Base-by-base conservation (phyloP, 2,888 invertebrate genomes). In the Mesorhabditis spiculigera region DNA sequence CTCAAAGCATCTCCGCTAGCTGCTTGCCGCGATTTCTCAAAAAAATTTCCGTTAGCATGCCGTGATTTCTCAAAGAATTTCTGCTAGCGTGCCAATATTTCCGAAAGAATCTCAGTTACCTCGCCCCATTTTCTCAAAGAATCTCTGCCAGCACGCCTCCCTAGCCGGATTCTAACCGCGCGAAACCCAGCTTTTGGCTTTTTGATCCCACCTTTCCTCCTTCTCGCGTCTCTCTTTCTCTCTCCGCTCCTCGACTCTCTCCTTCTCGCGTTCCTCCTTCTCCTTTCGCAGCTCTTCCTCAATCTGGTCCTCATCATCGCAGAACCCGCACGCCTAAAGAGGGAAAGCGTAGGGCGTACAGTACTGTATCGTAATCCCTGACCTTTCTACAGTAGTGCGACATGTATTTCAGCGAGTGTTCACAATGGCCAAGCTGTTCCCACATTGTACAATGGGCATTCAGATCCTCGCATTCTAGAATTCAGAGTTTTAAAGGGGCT, bases 371-470 rank as follows among this genome's bases (percentile, higher is more conserved):
- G 28, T 28, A 10, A 10, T 50, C 10, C 8, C 58, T 50, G 8
- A 80, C 72, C 67, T 81, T 81, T 45, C 85, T 69, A 70, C 86
- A 86, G 75, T 86, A 86, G 71, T 86, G 85, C 13, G 77, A 69
- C 86, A 86, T 86, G 72, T 86, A 86, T 68, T 86, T 86, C 65
- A 75, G 72, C 43, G 85, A 86, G 75, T 85, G 86, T 67, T 83
- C 77, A 68, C 86, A 86, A 68, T 86, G 86, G 4, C 86, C 86
- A n/a, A 86, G 72, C 66, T 83, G 78, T 63, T 86, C 82, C 86
- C 86, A 86, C 85, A 86, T 85, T 62, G 82, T 84, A 72, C 86
- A 86, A 68, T 86, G 86, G 4, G 84, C 85, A 69, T 86, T 86
- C 50, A 85, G 73, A 69, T 86, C 82, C 63, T 79, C 74, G 72